Evolutionary conservation across 2,888 invertebrate genomes (phyloP).

Genomic region (Zonitis immaculata): DNA sequence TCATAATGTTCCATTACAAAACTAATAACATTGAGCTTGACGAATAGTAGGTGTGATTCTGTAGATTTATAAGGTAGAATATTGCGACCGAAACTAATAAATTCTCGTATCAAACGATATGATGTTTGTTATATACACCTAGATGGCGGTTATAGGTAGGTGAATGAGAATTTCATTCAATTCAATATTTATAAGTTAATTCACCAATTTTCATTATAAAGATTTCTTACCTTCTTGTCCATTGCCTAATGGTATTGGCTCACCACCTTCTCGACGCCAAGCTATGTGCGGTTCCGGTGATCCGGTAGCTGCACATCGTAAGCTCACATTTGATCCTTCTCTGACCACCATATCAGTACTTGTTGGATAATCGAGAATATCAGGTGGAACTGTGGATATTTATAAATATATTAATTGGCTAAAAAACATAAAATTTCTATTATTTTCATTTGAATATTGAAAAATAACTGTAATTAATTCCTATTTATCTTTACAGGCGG

Average conservation of each 20-base stretch:
- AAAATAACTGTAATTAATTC: too few species aligned
- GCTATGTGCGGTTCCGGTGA: slow-evolving; percentile 79
- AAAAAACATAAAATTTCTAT: too few species aligned
- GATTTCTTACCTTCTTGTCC: slow-evolving; percentile 59
- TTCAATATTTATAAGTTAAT: too few species aligned
- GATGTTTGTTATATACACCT: too few species aligned
- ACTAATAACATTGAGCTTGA: background rate
- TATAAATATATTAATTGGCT: too few species aligned
- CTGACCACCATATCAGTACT: slow-evolving; percentile 79
- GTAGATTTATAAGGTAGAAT: background rate
- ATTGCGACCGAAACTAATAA: background rate
- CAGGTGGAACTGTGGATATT: slow-evolving; percentile 87
- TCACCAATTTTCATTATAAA: background rate
- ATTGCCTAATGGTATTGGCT: slow-evolving; percentile 61
- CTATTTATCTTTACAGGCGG: too few species aligned
- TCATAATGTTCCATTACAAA: background rate
- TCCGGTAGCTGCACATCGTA: slow-evolving; percentile 84
- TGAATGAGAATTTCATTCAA: background rate
- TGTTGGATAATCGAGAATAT: slow-evolving; percentile 78
- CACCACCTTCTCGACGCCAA: slow-evolving; percentile 78
- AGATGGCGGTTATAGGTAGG: too few species aligned
- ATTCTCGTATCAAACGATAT: background rate
- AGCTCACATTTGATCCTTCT: slow-evolving; percentile 78
- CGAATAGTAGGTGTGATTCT: background rate
- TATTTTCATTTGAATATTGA: too few species aligned